Evolutionary conservation across 2,113 vertebrate species (phyloP), one percentile per base, ranked within the genome.

Genomic region (Pheucticus melanocephalus): DNA sequence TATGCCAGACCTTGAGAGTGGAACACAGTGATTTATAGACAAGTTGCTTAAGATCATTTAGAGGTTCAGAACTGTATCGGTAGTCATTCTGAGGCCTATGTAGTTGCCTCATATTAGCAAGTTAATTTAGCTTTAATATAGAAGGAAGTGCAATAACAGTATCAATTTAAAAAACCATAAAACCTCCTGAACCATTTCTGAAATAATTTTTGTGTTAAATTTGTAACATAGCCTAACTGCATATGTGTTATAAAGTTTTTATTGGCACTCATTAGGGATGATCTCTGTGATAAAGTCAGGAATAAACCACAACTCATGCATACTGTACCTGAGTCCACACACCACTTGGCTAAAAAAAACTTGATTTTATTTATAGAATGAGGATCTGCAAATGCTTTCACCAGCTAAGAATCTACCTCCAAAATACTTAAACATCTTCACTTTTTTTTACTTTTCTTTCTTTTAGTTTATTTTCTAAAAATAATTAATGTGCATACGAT

Each of bases 151-250:
- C 31, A 90, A 60, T 90, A 94, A 86, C 39, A 64, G 21, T 54
- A 82, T 93, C 71, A 94, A 95, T 95, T 94, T 50, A 68, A 96
- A 86, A 82, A 83, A 56, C 48, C 87, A 77, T 96, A 96, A 96
- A 96, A 60, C 24, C 57, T 61, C 47, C 82, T 85, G 82, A 95
- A 93, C 51, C 59, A 66, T 93, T 88, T 83, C 63, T 94, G 83
- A 78, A 94, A 93, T 33, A 73, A 12, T 60, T 89, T 91, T 73
- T 59, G 33, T 88, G 85, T 51, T 73, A 82, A 73, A 91, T 76
- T 82, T 82, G 25, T 80, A 44, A 30, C 78, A 66, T 18, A 84
- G 22, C 42, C 77, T 94, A 91, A 90, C 76, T 44, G 53, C 42
- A 51, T 73, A 27, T 68, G 60, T 78, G 51, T 72, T 88, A 54